Evolutionary conservation across 1,140 invertebrate species (phyloP).

Genomic region (Scaptodrosophila lebanonensis): DNA sequence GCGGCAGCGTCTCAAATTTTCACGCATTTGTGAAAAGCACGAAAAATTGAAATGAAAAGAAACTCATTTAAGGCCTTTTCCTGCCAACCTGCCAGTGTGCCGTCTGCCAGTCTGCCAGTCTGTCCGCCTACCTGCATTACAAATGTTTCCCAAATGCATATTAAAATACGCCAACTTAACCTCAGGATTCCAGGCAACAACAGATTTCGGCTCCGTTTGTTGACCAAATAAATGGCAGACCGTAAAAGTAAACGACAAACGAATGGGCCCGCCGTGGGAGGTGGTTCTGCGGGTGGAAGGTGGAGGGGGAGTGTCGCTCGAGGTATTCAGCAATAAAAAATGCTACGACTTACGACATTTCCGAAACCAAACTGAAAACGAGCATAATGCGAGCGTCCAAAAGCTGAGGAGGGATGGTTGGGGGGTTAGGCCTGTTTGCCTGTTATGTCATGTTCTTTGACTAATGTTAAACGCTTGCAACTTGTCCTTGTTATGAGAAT

Average conservation of each 20-base stretch:
- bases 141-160: slow-evolving; percentile 75
- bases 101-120: too few relatives aligned
- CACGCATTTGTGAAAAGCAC: slow-evolving; percentile 45
- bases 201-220: slow-evolving; percentile 40
- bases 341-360: slow-evolving; percentile 49
- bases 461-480: slow-evolving; percentile 65
- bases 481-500: slow-evolving; percentile 69
- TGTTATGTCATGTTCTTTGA: slow-evolving; percentile 57
- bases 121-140: not conserved
- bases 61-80: slow-evolving; percentile 37
- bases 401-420: slow-evolving; percentile 12
- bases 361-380: slow-evolving; percentile 39
- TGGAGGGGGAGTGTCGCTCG: too few relatives aligned
- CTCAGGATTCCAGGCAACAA: slow-evolving; percentile 7
- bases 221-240: slow-evolving; percentile 63
- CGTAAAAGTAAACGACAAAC: slow-evolving; percentile 73
- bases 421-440: slow-evolving; percentile 1
- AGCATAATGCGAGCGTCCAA: slow-evolving; percentile 10
- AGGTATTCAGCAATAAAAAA: slow-evolving; percentile 31
- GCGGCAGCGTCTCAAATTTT: slow-evolving; percentile 37
- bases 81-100: not conserved
- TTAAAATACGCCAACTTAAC: slow-evolving; percentile 51
- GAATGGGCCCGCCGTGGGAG: slow-evolving; percentile 64
- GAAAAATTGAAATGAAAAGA: slow-evolving; percentile 66
- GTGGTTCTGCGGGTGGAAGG: too few relatives aligned